phyloP scores from a whole-genome alignment of 2,888 invertebrate species.

The Sialis lutaria region DNA sequence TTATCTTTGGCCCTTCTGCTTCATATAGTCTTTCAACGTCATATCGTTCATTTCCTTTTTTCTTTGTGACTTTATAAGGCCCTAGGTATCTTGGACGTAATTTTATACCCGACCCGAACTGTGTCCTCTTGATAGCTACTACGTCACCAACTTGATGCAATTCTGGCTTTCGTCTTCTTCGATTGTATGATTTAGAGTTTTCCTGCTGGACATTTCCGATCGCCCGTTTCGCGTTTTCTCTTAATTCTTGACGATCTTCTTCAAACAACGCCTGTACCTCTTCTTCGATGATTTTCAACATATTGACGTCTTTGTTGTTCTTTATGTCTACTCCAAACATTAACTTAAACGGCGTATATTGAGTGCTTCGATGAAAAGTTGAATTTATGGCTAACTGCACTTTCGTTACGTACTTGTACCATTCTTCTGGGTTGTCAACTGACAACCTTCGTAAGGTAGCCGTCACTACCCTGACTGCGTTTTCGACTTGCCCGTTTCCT shows the following conservation, averaged over 20 bases:
- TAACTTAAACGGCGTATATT: constrained; percentile 11
- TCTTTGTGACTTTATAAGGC: too few relatives aligned
- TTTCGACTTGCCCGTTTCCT: constrained; percentile 19
- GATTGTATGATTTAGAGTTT: constrained; percentile 8
- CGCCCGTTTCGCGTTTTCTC: constrained; percentile 8
- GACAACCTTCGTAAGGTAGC: constrained; percentile 15
- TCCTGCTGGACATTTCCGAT: constrained; percentile 12
- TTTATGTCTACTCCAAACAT: constrained; percentile 13
- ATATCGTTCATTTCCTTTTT: too few relatives aligned
- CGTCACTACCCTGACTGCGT: constrained; percentile 15
- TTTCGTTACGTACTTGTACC: constrained; percentile 11
- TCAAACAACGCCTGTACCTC: constrained; percentile 9
- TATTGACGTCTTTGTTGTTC: constrained; percentile 10
- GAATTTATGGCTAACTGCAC: constrained; percentile 11
- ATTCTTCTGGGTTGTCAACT: constrained; percentile 12
- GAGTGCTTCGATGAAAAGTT: constrained; percentile 11
- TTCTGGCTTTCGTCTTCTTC: too few relatives aligned
- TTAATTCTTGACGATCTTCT: constrained; percentile 8
- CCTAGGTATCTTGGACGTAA: too few relatives aligned
- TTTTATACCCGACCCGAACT: too few relatives aligned
- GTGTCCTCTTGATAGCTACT: too few relatives aligned
- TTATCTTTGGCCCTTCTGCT: too few relatives aligned
- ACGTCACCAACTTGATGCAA: too few relatives aligned
- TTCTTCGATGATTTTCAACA: constrained; percentile 11
- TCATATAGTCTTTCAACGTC: too few relatives aligned